Evolutionary conservation across 2,888 invertebrate species (phyloP).

Genomic region (Tanypteryx hageni): DNA sequence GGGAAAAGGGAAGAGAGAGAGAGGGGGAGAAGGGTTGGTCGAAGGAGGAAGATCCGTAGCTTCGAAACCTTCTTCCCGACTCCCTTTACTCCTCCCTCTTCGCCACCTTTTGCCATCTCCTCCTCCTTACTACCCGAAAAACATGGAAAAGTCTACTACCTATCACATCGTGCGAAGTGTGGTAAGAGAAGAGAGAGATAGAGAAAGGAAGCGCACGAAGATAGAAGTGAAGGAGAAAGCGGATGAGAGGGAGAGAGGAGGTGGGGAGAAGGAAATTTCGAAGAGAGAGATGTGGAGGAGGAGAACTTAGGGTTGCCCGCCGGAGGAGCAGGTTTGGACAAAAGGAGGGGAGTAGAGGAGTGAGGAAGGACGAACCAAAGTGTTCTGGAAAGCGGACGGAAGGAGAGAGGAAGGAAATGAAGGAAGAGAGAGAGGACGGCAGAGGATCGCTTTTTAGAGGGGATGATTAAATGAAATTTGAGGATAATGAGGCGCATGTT

Average conservation of each 20-base stretch:
- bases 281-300: not conserved
- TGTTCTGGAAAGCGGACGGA: not conserved
- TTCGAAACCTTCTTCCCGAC: no score
- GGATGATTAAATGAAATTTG: conserved; percentile 29
- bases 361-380: not conserved
- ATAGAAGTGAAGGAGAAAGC: not conserved
- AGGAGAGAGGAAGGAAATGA: not conserved
- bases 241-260: not conserved
- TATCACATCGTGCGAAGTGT: no score
- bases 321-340: no score
- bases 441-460: conserved; percentile 11
- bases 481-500: conserved; percentile 32
- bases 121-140: no score
- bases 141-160: no score
- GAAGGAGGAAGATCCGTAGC: not conserved
- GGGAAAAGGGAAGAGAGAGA: not conserved
- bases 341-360: not conserved
- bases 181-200: not conserved
- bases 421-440: not conserved
- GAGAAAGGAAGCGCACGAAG: not conserved
- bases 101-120: no score
- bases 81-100: no score
- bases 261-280: not conserved
- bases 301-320: no score
- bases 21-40: not conserved